Conservation (phyloP, 2,888 invertebrate genomes). For the Ernsta delagoae region DNA sequence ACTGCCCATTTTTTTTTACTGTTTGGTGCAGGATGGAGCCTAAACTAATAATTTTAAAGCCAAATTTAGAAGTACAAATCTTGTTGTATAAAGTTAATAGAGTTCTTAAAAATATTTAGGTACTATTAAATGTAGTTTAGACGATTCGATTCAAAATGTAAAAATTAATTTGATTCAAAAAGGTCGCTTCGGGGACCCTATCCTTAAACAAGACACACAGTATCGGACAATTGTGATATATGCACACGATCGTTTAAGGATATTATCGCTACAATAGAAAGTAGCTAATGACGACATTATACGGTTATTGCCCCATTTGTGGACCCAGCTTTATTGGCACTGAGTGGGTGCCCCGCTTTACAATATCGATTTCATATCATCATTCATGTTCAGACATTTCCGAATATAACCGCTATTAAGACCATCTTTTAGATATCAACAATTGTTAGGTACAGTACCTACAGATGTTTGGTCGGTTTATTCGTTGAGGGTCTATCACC, state of each 20-base stretch:
- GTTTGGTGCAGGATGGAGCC: too few relatives aligned
- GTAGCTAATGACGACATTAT: constrained; percentile 41
- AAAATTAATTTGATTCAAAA: too few relatives aligned
- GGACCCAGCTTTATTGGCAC: constrained; percentile 48
- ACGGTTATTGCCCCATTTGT: constrained; percentile 47
- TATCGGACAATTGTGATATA: constrained; percentile 41
- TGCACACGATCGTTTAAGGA: constrained; percentile 43
- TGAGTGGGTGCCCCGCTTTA: constrained; percentile 38
- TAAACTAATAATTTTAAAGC: too few relatives aligned
- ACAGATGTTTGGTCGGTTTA: constrained; percentile 13
- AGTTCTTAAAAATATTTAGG: too few relatives aligned
- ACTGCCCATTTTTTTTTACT: too few relatives aligned
- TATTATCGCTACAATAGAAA: constrained; percentile 47
- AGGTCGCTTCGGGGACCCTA: constrained; percentile 16
- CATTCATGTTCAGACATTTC: constrained; percentile 12
- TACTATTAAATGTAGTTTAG: too few relatives aligned
- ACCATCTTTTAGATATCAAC: constrained; percentile 5
- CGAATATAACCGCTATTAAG: constrained; percentile 13
- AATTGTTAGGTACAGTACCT: constrained; percentile 1
- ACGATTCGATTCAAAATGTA: too few relatives aligned
- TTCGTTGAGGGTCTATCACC: background rate
- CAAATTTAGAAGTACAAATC: too few relatives aligned
- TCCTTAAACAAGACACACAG: constrained; percentile 34
- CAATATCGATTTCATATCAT: constrained; percentile 29
- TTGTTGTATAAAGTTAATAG: too few relatives aligned